A percentile compares a stretch with the other conserved stretches of the same genome.
Conservation (phyloP, 2,797 vertebrate species). For the Phoeniculus purpureus region DNA sequence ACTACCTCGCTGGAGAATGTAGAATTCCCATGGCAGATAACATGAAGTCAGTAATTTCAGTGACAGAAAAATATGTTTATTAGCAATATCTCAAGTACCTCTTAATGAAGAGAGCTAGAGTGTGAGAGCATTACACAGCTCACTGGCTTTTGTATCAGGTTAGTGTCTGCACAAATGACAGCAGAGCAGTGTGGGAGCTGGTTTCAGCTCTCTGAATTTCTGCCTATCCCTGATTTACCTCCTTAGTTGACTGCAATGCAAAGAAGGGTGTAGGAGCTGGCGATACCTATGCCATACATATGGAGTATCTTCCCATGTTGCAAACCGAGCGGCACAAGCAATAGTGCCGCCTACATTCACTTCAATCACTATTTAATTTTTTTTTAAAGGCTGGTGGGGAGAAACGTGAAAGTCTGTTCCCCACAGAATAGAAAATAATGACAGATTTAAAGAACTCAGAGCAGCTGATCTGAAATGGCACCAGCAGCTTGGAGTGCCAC, state of each 20-base stretch:
- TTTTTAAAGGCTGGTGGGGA: background rate
- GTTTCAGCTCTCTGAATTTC: background rate
- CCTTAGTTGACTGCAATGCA: background rate
- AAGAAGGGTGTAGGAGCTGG: background rate
- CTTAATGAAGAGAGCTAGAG: background rate
- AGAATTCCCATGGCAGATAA: slow-evolving; percentile 38
- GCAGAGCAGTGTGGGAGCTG: background rate
- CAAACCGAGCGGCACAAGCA: background rate
- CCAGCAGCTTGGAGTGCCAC: background rate
- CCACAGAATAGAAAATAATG: background rate
- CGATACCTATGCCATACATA: background rate
- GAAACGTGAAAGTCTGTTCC: background rate
- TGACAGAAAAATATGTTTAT: background rate
- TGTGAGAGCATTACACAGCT: background rate
- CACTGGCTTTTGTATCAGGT: background rate
- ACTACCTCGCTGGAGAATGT: background rate
- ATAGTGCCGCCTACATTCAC: background rate
- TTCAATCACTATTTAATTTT: background rate
- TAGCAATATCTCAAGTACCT: background rate
- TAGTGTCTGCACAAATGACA: background rate
- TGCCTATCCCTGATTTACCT: slow-evolving; percentile 6
- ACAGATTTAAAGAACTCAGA: background rate
- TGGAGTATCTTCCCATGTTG: background rate
- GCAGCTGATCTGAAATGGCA: background rate
- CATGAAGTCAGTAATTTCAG: background rate